Percentiles rank a stretch among this genome's conserved stretches.
Evolutionary conservation across 2,113 vertebrate species (phyloP).

Genomic region (Zeus faber): DNA sequence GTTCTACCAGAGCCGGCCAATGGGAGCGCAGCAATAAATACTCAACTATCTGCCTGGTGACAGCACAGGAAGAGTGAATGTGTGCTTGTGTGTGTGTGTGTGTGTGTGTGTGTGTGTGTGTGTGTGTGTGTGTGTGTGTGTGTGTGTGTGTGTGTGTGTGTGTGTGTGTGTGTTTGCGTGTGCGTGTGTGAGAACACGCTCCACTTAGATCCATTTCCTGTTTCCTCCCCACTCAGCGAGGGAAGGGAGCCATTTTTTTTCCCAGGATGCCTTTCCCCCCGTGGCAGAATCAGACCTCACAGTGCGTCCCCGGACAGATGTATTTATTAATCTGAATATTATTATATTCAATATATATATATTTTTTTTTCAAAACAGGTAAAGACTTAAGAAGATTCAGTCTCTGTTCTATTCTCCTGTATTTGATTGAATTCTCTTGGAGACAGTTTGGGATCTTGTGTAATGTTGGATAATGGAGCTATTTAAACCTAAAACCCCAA

Average conservation of each 20-base stretch:
- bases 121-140: constrained; percentile 38
- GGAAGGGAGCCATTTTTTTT: constrained; percentile 38
- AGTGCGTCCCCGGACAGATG: too few species aligned
- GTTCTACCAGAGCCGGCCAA: not conserved
- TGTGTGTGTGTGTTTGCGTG: constrained; percentile 17
- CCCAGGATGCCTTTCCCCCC: constrained; percentile 34
- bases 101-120: constrained; percentile 25
- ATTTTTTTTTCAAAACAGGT: too few species aligned
- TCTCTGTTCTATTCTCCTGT: too few species aligned
- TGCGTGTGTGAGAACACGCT: constrained; percentile 34
- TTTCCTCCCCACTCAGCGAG: constrained; percentile 40
- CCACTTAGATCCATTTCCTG: constrained; percentile 52
- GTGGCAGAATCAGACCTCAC: constrained; percentile 35
- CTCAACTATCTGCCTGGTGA: constrained; percentile 39
- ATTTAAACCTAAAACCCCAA: too few species aligned
- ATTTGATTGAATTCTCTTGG: too few species aligned
- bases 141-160: constrained; percentile 40
- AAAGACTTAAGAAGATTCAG: too few species aligned
- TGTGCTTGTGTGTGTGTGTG: not conserved
- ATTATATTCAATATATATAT: not conserved
- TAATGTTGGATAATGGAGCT: too few species aligned
- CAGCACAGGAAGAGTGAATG: constrained; percentile 36
- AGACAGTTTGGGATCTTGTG: too few species aligned
- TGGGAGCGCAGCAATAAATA: constrained; percentile 9
- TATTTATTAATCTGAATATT: not conserved